Evolutionary conservation across 2,797 vertebrate species (phyloP).

Genomic region (Pangasius larnaudii): DNA sequence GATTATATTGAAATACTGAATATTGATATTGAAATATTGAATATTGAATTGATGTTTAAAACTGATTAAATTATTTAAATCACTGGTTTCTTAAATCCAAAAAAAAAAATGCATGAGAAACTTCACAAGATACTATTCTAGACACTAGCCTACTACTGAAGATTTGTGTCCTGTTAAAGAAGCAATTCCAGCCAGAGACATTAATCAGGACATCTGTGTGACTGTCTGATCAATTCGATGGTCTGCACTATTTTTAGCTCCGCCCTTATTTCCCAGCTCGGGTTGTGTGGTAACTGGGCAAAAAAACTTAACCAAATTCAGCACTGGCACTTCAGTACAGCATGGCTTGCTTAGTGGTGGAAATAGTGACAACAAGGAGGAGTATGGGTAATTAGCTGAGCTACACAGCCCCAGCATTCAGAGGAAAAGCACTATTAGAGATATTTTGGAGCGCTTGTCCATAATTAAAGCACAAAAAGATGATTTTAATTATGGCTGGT

Average conservation of each 20-base stretch:
- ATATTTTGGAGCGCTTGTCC: constrained; percentile 49
- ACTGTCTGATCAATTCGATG: neutral
- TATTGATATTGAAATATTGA: too few relatives aligned
- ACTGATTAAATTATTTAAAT: neutral
- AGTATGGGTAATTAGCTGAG: neutral
- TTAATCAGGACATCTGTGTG: constrained; percentile 3
- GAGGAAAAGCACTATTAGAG: constrained; percentile 5
- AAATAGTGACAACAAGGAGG: neutral
- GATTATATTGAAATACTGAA: too few relatives aligned
- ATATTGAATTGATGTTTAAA: neutral
- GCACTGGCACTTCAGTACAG: neutral
- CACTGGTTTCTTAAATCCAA: neutral
- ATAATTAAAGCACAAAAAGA: constrained; percentile 58
- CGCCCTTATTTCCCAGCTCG: neutral
- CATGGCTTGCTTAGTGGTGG: neutral
- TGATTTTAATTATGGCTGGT: constrained; percentile 66
- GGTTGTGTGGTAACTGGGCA: neutral
- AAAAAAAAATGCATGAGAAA: neutral
- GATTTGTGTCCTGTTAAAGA: neutral
- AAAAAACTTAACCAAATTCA: neutral
- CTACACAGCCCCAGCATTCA: neutral
- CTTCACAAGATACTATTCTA: neutral
- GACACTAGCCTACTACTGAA: neutral
- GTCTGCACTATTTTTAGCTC: neutral
- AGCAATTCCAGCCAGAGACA: neutral